Conservation (phyloP, 2,888 invertebrate species). For the Micoletzkya japonica region DNA sequence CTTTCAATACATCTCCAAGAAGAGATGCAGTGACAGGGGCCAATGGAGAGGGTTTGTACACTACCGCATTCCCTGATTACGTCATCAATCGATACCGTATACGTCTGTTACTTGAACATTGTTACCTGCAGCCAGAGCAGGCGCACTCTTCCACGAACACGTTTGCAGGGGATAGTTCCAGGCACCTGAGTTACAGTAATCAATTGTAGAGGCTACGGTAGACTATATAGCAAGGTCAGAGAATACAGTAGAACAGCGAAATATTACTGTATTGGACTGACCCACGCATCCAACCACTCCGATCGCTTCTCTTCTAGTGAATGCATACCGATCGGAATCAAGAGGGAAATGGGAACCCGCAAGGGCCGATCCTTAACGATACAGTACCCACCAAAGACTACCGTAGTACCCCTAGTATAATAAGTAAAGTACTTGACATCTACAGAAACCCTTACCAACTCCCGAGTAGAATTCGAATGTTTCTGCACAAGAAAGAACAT, state of each 20-base stretch:
- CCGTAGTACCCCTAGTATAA: not conserved
- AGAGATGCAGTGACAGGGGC: slow-evolving; percentile 69
- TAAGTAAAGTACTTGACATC: no score
- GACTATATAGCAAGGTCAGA: no score
- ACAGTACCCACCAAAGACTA: not conserved
- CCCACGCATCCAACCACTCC: slow-evolving; percentile 70
- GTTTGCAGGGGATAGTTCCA: slow-evolving; percentile 72
- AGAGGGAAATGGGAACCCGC: slow-evolving; percentile 67
- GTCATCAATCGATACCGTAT: not conserved
- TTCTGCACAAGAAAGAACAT: slow-evolving; percentile 70
- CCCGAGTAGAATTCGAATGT: slow-evolving; percentile 70
- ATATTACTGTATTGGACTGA: not conserved
- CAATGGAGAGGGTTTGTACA: slow-evolving; percentile 70
- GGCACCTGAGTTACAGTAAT: slow-evolving; percentile 59
- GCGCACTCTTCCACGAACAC: slow-evolving; percentile 68
- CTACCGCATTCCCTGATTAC: slow-evolving; percentile 69
- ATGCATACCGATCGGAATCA: slow-evolving; percentile 66
- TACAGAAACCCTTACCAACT: slow-evolving; percentile 42
- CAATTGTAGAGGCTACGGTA: no score
- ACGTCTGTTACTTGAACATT: not conserved
- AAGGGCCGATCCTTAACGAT: slow-evolving; percentile 39
- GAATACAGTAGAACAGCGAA: not conserved
- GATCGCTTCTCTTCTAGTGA: slow-evolving; percentile 69
- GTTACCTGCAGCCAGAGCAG: slow-evolving; percentile 66
- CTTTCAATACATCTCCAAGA: slow-evolving; percentile 68